phyloP scores from a whole-genome alignment of 2,113 vertebrate genomes.

The Strix aluco region DNA sequence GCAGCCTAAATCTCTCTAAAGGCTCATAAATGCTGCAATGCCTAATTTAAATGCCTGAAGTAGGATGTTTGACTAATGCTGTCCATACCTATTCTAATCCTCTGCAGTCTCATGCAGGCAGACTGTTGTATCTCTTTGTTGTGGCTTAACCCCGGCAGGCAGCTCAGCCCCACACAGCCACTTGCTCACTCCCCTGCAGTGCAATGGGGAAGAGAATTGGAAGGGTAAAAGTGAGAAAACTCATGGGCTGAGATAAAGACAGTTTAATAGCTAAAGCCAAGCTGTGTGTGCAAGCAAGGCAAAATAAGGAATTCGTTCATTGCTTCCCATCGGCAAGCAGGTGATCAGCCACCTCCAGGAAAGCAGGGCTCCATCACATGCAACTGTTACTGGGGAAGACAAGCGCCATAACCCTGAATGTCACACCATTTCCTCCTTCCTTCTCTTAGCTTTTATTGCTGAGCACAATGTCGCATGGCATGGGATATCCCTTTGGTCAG shows the following conservation, averaged over 20 bases:
- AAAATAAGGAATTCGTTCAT: not conserved
- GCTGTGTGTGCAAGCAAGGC: accelerated
- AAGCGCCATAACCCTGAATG: not conserved
- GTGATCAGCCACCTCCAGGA: not conserved
- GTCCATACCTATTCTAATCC: not conserved
- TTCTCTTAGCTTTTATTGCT: not conserved
- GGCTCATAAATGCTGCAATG: not conserved
- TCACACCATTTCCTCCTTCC: not conserved
- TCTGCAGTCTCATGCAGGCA: not conserved
- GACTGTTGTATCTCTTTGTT: not conserved
- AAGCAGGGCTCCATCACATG: not conserved
- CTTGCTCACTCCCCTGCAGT: accelerated
- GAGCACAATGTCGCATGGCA: not conserved
- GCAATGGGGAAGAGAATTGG: not conserved
- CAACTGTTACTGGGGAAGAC: not conserved
- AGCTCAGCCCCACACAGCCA: not conserved
- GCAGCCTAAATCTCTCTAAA: not conserved
- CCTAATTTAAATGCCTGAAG: not conserved
- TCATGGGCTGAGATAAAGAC: not conserved
- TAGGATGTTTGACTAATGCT: not conserved
- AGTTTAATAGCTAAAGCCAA: not conserved
- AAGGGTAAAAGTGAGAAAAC: not conserved
- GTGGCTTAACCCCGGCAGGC: not conserved
- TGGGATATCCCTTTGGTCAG: not conserved
- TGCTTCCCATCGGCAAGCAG: not conserved